Conservation (phyloP, 2,888 invertebrate genomes). For the Neoitamus cyanurus region DNA sequence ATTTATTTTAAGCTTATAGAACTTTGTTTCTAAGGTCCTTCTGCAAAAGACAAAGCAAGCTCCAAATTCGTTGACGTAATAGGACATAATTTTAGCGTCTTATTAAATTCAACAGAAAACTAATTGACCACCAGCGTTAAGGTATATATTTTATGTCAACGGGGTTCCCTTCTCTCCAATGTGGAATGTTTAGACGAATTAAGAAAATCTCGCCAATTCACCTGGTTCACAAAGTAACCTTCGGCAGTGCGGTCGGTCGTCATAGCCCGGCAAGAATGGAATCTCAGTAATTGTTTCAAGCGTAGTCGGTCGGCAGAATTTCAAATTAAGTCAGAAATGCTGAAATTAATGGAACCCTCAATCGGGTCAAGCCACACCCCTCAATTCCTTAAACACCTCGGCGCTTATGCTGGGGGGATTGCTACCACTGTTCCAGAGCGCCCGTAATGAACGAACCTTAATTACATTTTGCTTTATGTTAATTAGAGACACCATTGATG, state of each 20-base stretch:
- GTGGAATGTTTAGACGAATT: background rate
- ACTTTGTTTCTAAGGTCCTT: too few species aligned
- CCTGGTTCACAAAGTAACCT: background rate
- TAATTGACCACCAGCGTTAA: background rate
- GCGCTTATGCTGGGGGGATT: background rate
- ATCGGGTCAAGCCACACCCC: slow-evolving; percentile 1
- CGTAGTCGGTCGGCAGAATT: background rate
- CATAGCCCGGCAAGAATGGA: background rate
- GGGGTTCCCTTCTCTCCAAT: background rate
- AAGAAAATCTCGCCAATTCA: background rate
- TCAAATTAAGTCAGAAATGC: background rate
- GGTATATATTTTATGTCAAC: background rate
- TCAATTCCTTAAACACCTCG: background rate
- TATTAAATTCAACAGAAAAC: background rate
- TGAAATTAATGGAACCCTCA: background rate
- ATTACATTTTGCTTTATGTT: slow-evolving; percentile 19
- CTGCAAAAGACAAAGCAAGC: too few species aligned
- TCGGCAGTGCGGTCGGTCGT: background rate
- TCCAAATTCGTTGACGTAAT: too few species aligned
- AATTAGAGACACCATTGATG: slow-evolving; percentile 27
- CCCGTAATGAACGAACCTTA: background rate
- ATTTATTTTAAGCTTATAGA: too few species aligned
- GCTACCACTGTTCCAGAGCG: background rate
- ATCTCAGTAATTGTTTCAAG: background rate
- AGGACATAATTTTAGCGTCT: too few species aligned